phyloP scores from a whole-genome alignment of 2,888 invertebrate genomes.

The Elysia crispata region DNA sequence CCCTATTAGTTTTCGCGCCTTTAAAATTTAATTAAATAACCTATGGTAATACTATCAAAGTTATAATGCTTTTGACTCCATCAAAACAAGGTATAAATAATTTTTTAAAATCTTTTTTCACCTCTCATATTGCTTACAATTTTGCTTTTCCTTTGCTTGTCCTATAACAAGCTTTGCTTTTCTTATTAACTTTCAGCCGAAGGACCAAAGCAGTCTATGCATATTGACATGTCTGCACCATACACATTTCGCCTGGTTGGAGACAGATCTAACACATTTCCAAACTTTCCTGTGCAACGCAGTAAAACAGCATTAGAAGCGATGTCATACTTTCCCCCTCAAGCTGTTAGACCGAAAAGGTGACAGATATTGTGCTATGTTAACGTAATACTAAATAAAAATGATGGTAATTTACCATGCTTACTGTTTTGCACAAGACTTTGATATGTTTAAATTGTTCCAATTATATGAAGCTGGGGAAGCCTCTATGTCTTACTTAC shows the following conservation, averaged over 20 bases:
- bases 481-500: no score
- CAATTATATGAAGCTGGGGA: no score
- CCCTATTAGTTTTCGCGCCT: no score
- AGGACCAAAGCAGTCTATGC: slow-evolving; percentile 64
- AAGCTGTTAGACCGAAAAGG: neutral
- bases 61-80: no score
- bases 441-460: no score
- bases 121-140: neutral
- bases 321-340: neutral
- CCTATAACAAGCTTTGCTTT: no score
- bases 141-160: neutral
- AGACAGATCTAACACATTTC: slow-evolving; percentile 56
- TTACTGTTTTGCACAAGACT: no score
- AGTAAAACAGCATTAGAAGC: slow-evolving; percentile 9
- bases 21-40: no score
- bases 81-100: no score
- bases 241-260: slow-evolving; percentile 65
- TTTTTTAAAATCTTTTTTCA: neutral
- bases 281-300: neutral
- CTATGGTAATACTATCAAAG: no score
- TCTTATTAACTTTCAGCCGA: slow-evolving; percentile 66
- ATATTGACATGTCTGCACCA: slow-evolving; percentile 65
- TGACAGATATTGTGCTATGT: neutral
- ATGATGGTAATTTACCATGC: no score
- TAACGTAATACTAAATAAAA: no score